Base-by-base conservation (phyloP, 2,113 vertebrate genomes). In the Campylorhamphus procurvoides region DNA sequence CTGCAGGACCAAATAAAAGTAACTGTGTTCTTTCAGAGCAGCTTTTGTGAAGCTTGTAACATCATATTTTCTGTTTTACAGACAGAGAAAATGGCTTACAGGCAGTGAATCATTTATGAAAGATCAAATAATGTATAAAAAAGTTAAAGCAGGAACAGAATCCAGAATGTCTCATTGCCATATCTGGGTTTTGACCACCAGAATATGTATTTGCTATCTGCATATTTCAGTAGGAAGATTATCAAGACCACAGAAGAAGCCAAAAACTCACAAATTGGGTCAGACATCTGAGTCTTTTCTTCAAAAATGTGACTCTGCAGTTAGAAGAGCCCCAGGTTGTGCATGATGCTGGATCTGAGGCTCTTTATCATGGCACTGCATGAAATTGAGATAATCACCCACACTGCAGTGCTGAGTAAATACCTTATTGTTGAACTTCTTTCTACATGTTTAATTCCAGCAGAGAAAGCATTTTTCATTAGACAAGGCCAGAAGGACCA, bases 101-200 rank as follows among this genome's bases (percentile, higher is more conserved):
- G 40, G 67, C 15, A 44, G 39, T n/a, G 56, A 87, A 72, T 91
- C 4, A 59, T 50, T 78, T 78, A 72, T 59, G 12, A 6, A 75
- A 64, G 10, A 19, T 31, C n/a, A 63, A 77, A 77, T 20, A 53
- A n/a, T 14, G 18, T 5, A 56, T 6, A 15, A 50, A 52, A 68
- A 79, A 64, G 5, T 74, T 62, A 47, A 77, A 60, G 6, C 4
- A 63, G 39, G 33, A 81, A 24, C 9, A 80, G 50, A 71, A 62
- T 55, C 18, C 12, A 56, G 14, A 59, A 27, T 17, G 11, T 35
- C 9, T 78, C 2, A 0, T 67, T 59, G 10, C 8, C 0, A 0
- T 16, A 22, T 46, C 22, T 40, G 31, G 12, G 8, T 55, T 87
- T 78, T 83, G 15, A 73, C 1, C 28, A 49, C 22, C 9, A 15